Evolutionary conservation across 2,888 invertebrate species (phyloP).

Genomic region (Morinoia aosen): DNA sequence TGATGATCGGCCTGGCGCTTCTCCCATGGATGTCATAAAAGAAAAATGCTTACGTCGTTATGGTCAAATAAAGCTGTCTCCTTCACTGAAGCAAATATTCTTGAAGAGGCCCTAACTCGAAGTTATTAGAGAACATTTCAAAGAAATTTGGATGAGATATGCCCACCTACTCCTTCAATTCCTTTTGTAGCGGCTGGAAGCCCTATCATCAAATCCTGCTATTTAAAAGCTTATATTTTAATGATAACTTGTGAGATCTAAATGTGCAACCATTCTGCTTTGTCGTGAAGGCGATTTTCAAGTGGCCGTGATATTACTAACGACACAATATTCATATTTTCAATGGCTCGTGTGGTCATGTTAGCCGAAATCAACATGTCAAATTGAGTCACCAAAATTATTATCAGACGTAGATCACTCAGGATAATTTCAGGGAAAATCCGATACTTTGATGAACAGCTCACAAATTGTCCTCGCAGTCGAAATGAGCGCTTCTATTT

Average conservation of each 20-base stretch:
- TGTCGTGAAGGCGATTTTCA: not conserved
- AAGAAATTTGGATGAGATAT: slow-evolving; percentile 43
- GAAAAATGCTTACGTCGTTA: slow-evolving; percentile 42
- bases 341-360: not conserved
- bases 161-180: not conserved
- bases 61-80: slow-evolving; percentile 39
- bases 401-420: not conserved
- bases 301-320: not conserved
- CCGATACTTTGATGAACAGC: not conserved
- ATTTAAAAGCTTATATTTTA: not conserved
- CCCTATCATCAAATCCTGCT: not conserved
- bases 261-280: not conserved
- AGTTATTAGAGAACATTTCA: slow-evolving; percentile 34
- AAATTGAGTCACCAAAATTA: not conserved
- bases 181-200: not conserved
- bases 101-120: slow-evolving; percentile 25
- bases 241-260: not conserved
- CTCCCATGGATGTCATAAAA: slow-evolving; percentile 9
- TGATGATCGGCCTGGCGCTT: slow-evolving; percentile 30
- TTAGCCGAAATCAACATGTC: not conserved
- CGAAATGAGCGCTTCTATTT: not conserved
- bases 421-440: not conserved
- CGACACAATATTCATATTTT: not conserved
- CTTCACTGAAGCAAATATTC: slow-evolving; percentile 34
- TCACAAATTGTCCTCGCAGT: not conserved